These are phyloP conservation scores for Zosterops pallidus DNA, from an alignment of 2,113 vertebrate genomes.

Conservation along the genomic window DNA sequence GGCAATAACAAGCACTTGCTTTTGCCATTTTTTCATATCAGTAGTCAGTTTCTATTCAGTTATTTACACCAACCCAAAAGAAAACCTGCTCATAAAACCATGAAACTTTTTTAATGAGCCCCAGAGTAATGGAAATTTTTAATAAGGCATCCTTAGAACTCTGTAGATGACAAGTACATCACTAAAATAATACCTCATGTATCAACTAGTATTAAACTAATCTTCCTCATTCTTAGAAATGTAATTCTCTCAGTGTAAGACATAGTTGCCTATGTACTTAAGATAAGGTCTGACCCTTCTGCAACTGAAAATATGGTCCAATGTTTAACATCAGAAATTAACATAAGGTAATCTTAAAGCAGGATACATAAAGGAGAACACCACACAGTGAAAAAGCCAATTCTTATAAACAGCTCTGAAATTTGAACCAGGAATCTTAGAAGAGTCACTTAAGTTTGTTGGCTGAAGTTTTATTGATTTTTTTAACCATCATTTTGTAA, in stretches of 20 bases:
- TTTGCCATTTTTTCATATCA: neutral
- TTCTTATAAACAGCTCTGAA: neutral
- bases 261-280: neutral
- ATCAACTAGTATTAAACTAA: neutral
- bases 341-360: neutral
- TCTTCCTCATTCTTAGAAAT: neutral
- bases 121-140: neutral
- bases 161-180: neutral
- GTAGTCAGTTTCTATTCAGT: neutral
- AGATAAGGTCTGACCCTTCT: neutral
- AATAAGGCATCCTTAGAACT: neutral
- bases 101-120: neutral
- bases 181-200: accelerated
- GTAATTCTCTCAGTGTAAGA: neutral
- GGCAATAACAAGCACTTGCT: neutral
- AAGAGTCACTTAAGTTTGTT: neutral
- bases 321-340: neutral
- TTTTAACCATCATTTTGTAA: neutral
- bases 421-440: neutral
- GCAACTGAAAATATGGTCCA: neutral
- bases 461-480: accelerated
- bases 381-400: neutral
- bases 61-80: neutral
- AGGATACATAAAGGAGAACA: neutral
- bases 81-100: neutral